Conservation (phyloP, 2,888 invertebrate species). For the Pristionchus maxplancki region DNA sequence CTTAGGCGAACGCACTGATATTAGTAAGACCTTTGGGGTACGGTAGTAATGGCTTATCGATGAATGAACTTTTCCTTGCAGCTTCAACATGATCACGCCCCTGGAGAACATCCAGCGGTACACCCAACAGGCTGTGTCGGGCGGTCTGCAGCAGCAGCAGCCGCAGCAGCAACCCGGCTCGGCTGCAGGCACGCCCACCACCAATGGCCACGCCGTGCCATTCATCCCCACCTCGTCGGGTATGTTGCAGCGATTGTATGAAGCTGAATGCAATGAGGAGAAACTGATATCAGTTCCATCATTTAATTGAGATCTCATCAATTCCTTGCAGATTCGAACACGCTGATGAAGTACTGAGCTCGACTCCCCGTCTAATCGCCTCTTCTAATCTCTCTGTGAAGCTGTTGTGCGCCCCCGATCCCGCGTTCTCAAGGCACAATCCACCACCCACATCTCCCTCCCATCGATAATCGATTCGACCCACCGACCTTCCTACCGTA, state of each 20-base stretch:
- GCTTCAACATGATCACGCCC: conserved; percentile 77
- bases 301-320: neutral
- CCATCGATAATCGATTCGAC: conserved; percentile 30
- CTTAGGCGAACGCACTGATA: too few relatives aligned
- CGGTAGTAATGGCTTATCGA: neutral
- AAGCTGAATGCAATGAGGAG: too few relatives aligned
- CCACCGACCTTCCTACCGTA: neutral
- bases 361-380: neutral
- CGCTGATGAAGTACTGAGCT: conserved; percentile 25
- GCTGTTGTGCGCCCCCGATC: neutral
- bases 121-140: conserved; percentile 55
- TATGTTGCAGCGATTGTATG: neutral
- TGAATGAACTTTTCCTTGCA: conserved; percentile 52
- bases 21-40: too few relatives aligned
- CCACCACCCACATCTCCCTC: neutral
- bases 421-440: neutral
- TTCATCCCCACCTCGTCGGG: conserved; percentile 7
- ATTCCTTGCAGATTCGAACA: conserved; percentile 20
- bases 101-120: conserved; percentile 76
- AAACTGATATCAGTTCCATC: too few relatives aligned
- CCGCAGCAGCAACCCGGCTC: conserved; percentile 29
- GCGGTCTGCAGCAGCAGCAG: conserved; percentile 66
- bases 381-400: neutral
- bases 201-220: neutral
- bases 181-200: neutral